Conservation (phyloP, 1,140 invertebrate species). For the Drosophila kanapiae region DNA sequence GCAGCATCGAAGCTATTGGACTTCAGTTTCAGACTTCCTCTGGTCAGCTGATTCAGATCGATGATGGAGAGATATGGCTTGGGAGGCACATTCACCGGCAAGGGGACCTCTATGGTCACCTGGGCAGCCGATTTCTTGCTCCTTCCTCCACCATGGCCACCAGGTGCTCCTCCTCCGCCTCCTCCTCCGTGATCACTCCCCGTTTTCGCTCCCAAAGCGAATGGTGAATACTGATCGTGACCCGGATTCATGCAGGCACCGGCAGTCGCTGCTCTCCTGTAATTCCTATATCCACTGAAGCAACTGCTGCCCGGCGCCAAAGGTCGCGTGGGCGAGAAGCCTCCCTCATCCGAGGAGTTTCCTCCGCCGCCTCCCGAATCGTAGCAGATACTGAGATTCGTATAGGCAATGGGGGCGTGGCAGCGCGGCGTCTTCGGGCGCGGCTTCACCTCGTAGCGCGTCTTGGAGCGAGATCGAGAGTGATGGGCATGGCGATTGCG, state of each 20-base stretch:
- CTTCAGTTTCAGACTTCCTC: constrained; percentile 86
- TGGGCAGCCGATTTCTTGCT: constrained; percentile 43
- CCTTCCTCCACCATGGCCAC: constrained; percentile 9
- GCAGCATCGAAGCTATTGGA: constrained; percentile 69
- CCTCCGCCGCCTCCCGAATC: constrained; percentile 85
- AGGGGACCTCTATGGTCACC: constrained; percentile 61
- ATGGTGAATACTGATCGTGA: constrained; percentile 72
- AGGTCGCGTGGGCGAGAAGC: constrained; percentile 70
- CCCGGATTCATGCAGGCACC: constrained; percentile 47
- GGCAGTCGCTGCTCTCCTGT: constrained; percentile 62
- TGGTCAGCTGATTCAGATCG: constrained; percentile 90
- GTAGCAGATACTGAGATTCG: constrained; percentile 87
- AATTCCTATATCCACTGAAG: constrained; percentile 78
- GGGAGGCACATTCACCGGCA: constrained; percentile 83
- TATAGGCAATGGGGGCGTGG: constrained; percentile 87
- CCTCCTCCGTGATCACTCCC: constrained; percentile 49
- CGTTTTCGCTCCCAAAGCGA: constrained; percentile 69
- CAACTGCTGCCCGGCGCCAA: constrained; percentile 74
- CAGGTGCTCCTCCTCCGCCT: constrained; percentile 28
- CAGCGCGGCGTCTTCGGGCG: constrained; percentile 87
- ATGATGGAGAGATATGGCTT: constrained; percentile 90
- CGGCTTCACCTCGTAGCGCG: constrained; percentile 86
- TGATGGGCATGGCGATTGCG: constrained; percentile 84
- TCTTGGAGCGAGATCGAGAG: constrained; percentile 85
- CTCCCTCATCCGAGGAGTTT: constrained; percentile 85